Evolutionary conservation across 2,888 invertebrate genomes (phyloP), one percentile per base, ranked within the genome.

Genomic region (Xestia ashworthii): DNA sequence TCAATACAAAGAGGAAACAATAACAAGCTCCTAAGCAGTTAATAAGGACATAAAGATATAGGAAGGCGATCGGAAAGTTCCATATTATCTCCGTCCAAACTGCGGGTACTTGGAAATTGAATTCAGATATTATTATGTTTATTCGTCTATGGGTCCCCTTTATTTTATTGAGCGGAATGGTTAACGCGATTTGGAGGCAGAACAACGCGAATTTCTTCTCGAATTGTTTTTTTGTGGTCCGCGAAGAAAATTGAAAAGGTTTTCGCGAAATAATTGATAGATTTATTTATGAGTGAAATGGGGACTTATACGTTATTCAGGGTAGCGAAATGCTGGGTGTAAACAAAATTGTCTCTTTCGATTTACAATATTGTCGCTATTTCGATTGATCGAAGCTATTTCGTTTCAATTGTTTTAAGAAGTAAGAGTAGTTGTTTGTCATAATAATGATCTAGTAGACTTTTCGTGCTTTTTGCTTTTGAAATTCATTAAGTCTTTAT

Each of bases 91-190:
- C 70, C 75, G 76, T 80, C 72, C 82, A 74, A 81, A 78, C 85
- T 81, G 83, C 82, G 88, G 83, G 79, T 87, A 84, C 89, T 90
- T 86, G 80, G 85, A 85, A 92, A 92, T 92, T 91, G 91, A 92
- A 92, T 92, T 90, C 87, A 88, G 91, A 90, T 91, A 92, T 92
- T 90, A 91, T 92, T 91, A 89, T 91, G 89, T 92, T 91, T 89
- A 88, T 90, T 91, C 87, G 89, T 87, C 90, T 89, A 90, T 90
- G 77, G 89, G 87, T 89, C 87, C 78, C 82, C 67, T 90, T 91
- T 89, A 90, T 87, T 90, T 90, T 90, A 91, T 90, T 89, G 90
- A 83, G 87, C 82, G 78, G 80, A 87, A 87, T 86, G 76, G 88
- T 87, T 87, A 87, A 87, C 86, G 84, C 82, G 86, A 87, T 87